Evolutionary conservation across 2,113 vertebrate genomes (phyloP).

Genomic region (Panurus biarmicus): DNA sequence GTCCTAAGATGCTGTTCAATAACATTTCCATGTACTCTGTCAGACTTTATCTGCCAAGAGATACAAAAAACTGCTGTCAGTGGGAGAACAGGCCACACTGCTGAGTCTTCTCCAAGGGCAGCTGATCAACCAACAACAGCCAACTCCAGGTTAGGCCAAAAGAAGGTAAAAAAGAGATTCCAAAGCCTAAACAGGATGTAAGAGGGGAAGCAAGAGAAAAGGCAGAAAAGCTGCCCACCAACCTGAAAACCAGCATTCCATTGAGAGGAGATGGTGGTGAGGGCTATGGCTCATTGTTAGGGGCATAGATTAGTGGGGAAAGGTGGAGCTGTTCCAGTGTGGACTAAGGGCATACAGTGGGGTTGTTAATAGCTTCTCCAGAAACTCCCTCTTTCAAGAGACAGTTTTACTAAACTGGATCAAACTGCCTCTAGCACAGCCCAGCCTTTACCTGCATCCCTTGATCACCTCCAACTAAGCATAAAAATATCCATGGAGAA

Average conservation of each 20-base stretch:
- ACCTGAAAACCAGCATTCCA: background rate
- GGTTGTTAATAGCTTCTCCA: background rate
- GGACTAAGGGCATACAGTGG: background rate
- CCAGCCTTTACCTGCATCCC: background rate
- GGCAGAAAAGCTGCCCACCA: background rate
- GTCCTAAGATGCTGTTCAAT: background rate
- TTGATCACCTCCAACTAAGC: conserved; percentile 19
- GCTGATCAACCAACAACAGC: background rate
- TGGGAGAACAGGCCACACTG: background rate
- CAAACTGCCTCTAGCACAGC: background rate
- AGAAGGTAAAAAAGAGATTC: background rate
- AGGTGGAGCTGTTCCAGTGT: background rate
- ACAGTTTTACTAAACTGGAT: background rate
- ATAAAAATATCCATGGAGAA: conserved; percentile 27
- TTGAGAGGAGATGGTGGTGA: background rate
- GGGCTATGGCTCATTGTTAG: background rate
- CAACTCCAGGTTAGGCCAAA: background rate
- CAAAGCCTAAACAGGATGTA: background rate
- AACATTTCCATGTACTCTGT: background rate
- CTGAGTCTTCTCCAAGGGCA: background rate
- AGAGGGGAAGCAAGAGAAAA: background rate
- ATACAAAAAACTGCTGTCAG: background rate
- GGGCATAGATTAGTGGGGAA: background rate
- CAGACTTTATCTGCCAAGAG: background rate
- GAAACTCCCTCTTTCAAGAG: background rate